phyloP scores from a whole-genome alignment of 2,797 vertebrate genomes.

The Poliocrania exsul region DNA sequence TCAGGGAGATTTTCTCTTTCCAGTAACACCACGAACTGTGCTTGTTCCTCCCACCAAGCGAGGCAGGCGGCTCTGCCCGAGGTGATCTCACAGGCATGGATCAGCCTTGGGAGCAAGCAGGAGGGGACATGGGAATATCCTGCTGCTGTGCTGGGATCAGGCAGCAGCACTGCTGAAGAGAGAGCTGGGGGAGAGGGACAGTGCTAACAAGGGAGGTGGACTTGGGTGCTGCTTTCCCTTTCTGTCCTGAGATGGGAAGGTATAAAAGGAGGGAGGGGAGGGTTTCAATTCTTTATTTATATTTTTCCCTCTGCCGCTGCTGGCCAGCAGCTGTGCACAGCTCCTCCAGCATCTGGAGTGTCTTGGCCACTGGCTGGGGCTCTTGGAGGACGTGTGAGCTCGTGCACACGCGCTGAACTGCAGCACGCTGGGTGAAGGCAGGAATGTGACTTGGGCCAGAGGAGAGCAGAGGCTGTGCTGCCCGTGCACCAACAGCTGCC shows the following conservation, averaged over 20 bases:
- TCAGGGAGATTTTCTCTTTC: neutral
- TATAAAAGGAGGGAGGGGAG: neutral
- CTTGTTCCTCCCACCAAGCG: neutral
- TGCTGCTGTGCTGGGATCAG: neutral
- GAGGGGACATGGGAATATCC: neutral
- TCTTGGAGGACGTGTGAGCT: slow-evolving; percentile 29
- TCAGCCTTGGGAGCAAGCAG: neutral
- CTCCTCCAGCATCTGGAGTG: slow-evolving; percentile 64
- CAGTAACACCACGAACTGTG: neutral
- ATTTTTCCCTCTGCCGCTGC: neutral
- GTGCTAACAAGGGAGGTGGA: neutral
- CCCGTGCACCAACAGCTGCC: neutral
- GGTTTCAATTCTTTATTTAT: slow-evolving; percentile 2
- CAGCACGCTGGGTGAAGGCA: neutral
- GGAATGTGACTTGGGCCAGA: neutral
- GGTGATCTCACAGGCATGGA: accelerated
- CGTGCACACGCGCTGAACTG: neutral
- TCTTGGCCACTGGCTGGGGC: slow-evolving; percentile 44
- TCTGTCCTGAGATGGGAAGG: neutral
- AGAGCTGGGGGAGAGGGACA: neutral
- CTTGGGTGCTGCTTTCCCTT: neutral
- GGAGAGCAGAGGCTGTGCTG: neutral
- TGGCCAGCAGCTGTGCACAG: slow-evolving; percentile 45
- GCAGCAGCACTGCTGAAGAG: neutral
- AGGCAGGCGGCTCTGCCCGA: neutral